A percentile compares a stretch with the other conserved stretches of the same genome.
Conservation (phyloP, 2,797 vertebrate species). For the Urophycis tenuis region DNA sequence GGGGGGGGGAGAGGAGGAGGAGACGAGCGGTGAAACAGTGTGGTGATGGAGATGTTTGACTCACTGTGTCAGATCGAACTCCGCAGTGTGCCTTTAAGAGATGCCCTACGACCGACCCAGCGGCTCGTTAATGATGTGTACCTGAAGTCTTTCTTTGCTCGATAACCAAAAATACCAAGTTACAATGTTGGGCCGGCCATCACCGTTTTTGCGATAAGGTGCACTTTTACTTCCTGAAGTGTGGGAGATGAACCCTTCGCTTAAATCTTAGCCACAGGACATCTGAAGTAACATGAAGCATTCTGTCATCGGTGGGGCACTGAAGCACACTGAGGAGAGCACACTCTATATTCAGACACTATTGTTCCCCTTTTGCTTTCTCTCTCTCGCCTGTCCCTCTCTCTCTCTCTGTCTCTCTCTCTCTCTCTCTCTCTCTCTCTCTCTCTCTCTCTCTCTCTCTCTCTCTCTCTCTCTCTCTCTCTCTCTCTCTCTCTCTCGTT, state of each 20-base stretch:
- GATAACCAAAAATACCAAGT: background rate
- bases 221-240: background rate
- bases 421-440: conserved; percentile 9
- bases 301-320: background rate
- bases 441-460: conserved; percentile 10
- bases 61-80: no score
- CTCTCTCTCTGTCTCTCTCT: background rate
- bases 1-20: conserved; percentile 11
- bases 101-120: no score
- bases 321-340: conserved; percentile 23
- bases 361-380: background rate
- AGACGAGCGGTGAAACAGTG: background rate
- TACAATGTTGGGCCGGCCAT: background rate
- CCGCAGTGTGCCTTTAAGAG: no score
- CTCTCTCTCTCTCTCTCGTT: conserved; percentile 3
- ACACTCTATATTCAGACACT: conserved; percentile 43
- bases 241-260: background rate
- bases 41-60: no score
- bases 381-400: no score
- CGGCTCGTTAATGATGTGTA: background rate
- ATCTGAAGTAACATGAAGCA: background rate
- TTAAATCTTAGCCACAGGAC: background rate
- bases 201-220: background rate
- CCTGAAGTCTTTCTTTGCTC: background rate
- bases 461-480: conserved; percentile 10